Evolutionary conservation across 2,797 vertebrate genomes (phyloP), one percentile per base, ranked within the genome.

Genomic region (Avahi laniger): DNA sequence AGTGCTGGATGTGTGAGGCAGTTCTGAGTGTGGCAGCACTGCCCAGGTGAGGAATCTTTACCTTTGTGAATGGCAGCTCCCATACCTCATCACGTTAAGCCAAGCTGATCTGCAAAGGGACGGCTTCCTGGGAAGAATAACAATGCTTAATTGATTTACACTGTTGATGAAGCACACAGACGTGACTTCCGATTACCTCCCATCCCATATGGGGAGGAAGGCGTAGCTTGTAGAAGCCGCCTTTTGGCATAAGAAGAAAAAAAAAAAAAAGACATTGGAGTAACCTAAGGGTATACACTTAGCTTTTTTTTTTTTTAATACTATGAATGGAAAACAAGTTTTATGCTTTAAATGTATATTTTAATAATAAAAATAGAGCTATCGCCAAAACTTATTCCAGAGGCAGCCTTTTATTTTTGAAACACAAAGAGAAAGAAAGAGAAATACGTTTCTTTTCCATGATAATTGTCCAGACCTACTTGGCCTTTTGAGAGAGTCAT

Each of bases 131-230:
- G 38, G 76, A 89, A 70, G 20, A 41, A 24, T 26, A 17, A 84
- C 17, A 20, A 22, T 67, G 38, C 70, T 79, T 89, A 91, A 88
- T 79, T 97, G 95, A 93, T 97, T 96, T 91, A 54, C 33, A 11
- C 81, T 95, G 57, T 26, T 81, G 93, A 91, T 75, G n/a, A 94
- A 78, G 54, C 63, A 48, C 33, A 57, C 81, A 41, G 89, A 1
- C 22, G 4, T 91, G 89, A 79, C 59, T 97, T 85, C 43, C 72
- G 52, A 73, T 54, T 33, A 0, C 81, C 65, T 89, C 52, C 65
- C 61, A 24, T 91, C 65, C 90, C 79, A 50, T 63, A 30, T 33
- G 43, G 94, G 41, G 52, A 89, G 57, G 82, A 90, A 94, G 79
- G 33, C 1, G 0, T 78, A 81, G 54, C 54, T n/a, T 73, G 20